A percentile compares a stretch with the other conserved stretches of the same genome.
phyloP scores from a whole-genome alignment of 1,140 invertebrate species.

The Sesamia nonagrioides region DNA sequence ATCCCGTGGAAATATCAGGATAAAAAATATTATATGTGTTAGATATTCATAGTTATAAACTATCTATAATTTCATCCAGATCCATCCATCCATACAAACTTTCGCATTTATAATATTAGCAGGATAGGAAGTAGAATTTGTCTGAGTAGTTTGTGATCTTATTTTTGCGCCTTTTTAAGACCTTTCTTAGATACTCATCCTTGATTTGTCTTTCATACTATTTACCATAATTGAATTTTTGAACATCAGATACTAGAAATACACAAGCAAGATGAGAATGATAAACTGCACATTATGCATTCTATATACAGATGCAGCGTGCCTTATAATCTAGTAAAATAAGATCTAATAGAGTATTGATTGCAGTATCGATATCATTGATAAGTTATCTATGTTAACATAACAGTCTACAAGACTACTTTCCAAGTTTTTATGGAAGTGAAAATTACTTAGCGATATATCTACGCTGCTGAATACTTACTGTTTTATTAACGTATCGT shows the following conservation, averaged over 20 bases:
- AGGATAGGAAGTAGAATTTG: too few relatives aligned
- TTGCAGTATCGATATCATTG: constrained; percentile 5
- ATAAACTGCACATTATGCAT: not conserved
- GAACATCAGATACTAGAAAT: not conserved
- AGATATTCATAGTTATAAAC: too few relatives aligned
- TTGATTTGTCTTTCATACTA: not conserved
- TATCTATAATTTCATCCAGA: too few relatives aligned
- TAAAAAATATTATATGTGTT: too few relatives aligned
- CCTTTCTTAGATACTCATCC: too few relatives aligned
- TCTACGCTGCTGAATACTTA: constrained; percentile 12
- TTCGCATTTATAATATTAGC: too few relatives aligned
- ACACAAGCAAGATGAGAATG: not conserved
- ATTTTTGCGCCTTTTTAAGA: too few relatives aligned
- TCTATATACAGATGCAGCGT: not conserved
- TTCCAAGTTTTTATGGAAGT: constrained; percentile 49
- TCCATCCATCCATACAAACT: too few relatives aligned
- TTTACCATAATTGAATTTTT: not conserved
- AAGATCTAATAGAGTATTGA: not conserved
- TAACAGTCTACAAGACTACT: constrained; percentile 23
- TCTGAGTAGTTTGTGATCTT: too few relatives aligned
- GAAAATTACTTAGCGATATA: constrained; percentile 44
- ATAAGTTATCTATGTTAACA: constrained; percentile 15
- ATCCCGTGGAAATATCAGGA: too few relatives aligned
- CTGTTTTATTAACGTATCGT: constrained; percentile 44
- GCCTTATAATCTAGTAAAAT: not conserved